phyloP scores from a whole-genome alignment of 2,888 invertebrate species.

The Drosophila buzzatii region DNA sequence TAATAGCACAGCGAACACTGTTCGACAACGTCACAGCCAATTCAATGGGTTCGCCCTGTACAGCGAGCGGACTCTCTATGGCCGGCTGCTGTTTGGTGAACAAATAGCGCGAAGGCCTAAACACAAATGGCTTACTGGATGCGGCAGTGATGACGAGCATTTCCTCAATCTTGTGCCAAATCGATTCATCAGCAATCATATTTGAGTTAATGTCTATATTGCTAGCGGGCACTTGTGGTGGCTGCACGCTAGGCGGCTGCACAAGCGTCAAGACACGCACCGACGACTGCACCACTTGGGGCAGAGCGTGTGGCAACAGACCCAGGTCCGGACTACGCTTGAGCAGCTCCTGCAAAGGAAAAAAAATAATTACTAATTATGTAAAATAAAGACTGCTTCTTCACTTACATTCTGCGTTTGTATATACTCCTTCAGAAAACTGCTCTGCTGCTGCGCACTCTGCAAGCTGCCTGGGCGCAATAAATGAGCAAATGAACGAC shows the following conservation, averaged over 20 bases:
- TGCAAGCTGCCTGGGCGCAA: constrained; percentile 90
- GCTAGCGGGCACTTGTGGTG: constrained; percentile 81
- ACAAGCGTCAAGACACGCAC: constrained; percentile 88
- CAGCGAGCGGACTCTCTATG: constrained; percentile 88
- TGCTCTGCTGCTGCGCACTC: constrained; percentile 90
- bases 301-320: constrained; percentile 90
- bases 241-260: constrained; percentile 74
- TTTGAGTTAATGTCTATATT: constrained; percentile 84
- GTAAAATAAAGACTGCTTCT: background rate
- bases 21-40: constrained; percentile 86
- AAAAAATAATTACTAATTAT: too few relatives aligned
- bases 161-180: constrained; percentile 92
- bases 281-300: constrained; percentile 89
- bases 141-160: constrained; percentile 90
- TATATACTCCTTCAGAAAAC: constrained; percentile 95
- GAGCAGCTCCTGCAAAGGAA: constrained; percentile 75
- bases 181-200: constrained; percentile 85
- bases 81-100: constrained; percentile 90
- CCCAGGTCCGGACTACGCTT: constrained; percentile 82
- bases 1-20: constrained; percentile 88
- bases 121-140: constrained; percentile 89
- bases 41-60: constrained; percentile 93
- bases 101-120: constrained; percentile 91
- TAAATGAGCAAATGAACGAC: constrained; percentile 92
- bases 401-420: constrained; percentile 91